Evolutionary conservation across 2,113 vertebrate genomes (phyloP), one percentile per base, ranked within the genome.

Genomic region (Terrapene triunguis): DNA sequence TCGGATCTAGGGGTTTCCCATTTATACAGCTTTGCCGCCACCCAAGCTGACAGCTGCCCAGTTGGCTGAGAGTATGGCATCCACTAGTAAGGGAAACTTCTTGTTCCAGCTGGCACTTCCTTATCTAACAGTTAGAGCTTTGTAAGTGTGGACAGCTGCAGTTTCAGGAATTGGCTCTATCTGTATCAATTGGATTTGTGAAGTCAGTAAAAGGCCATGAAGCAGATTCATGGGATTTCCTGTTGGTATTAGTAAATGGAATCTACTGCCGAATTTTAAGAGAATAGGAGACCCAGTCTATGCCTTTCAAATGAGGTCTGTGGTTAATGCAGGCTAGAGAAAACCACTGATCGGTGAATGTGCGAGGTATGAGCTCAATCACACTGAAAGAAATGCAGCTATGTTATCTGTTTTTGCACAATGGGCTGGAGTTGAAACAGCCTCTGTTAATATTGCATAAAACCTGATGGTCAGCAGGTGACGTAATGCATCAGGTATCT

Each of bases 111-210:
- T 99, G 99, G 99, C 99, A 98, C 95, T 96, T 98, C 98, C 98
- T 98, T 98, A 98, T 98, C 98, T 97, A 98, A 99, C 99, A 99
- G 99, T 98, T 98, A 95, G 85, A 97, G 98, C 99, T 99, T 99
- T 99, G 99, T 99, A 96, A 98, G 98, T 93, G 97, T 97, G 97
- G 99, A 99, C 99, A 99, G 99, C 99, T 99, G 99, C 98, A 96
- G 97, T 96, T 97, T 97, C 97, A 98, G 96, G 98, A 97, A 98
- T 98, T 97, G 98, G 96, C 98, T 97, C 97, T 98, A 97, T 97
- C 98, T 98, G 97, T 98, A 98, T 97, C 98, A 98, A 98, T 98
- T 97, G 97, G 98, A 98, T 98, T 98, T 98, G 98, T 98, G 97
- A 98, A 98, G 98, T 98, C 98, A 98, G 98, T 98, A 97, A 98